Evolutionary conservation across 2,113 vertebrate species (phyloP).

Genomic region (Antigone vipio): DNA sequence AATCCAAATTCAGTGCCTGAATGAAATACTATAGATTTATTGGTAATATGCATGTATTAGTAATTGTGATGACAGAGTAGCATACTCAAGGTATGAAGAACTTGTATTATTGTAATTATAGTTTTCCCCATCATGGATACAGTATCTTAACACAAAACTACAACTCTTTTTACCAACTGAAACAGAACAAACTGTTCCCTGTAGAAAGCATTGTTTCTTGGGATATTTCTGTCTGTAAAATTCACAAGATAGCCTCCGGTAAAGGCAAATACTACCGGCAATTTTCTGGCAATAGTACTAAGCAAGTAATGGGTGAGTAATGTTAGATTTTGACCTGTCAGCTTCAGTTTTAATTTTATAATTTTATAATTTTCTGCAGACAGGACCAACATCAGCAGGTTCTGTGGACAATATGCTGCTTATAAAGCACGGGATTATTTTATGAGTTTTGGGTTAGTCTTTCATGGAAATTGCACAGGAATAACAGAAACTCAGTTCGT

Average conservation of each 20-base stretch:
- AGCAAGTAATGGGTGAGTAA: not conserved
- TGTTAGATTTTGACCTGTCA: not conserved
- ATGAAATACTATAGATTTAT: not conserved
- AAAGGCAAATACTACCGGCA: not conserved
- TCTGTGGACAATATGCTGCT: not conserved
- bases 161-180: not conserved
- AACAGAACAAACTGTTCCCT: not conserved
- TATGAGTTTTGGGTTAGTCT: not conserved
- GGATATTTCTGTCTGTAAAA: not conserved
- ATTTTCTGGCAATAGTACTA: not conserved
- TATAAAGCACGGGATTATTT: not conserved
- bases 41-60: not conserved
- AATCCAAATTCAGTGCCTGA: not conserved
- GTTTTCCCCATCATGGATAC: not conserved
- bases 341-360: not conserved
- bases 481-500: not conserved
- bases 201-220: not conserved
- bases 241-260: not conserved
- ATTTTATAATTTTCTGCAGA: not conserved
- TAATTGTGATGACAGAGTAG: not conserved
- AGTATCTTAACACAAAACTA: not conserved
- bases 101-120: not conserved
- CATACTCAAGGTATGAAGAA: not conserved
- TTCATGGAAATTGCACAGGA: not conserved
- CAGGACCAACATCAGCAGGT: not conserved